phyloP scores from a whole-genome alignment of 2,797 vertebrate species.

The Liparis tanakae region DNA sequence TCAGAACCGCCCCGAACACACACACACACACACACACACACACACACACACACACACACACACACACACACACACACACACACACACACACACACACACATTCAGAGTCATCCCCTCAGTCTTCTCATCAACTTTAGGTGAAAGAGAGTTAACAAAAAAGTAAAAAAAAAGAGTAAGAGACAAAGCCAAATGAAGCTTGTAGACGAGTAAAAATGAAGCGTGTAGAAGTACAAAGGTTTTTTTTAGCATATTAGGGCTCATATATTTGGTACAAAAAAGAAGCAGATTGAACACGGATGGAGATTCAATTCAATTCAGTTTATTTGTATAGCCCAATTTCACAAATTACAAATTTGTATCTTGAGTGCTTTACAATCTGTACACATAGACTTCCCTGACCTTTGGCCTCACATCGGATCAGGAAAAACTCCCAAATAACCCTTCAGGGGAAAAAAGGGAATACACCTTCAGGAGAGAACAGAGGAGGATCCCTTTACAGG shows the following conservation, averaged over 20 bases:
- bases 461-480: too few relatives aligned
- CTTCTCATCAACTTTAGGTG: conserved; percentile 20
- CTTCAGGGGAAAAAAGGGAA: too few relatives aligned
- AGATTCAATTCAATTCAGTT: too few relatives aligned
- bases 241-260: not conserved
- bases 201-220: not conserved
- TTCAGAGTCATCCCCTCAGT: conserved; percentile 17
- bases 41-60: conserved; percentile 5
- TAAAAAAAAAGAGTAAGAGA: not conserved
- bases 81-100: conserved; percentile 5
- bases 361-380: too few relatives aligned
- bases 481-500: too few relatives aligned
- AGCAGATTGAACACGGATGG: conserved; percentile 8
- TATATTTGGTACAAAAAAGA: conserved; percentile 16
- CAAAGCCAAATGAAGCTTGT: conserved; percentile 5
- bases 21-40: conserved; percentile 12
- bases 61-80: conserved; percentile 3
- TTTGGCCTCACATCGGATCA: too few relatives aligned
- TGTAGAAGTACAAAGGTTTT: not conserved
- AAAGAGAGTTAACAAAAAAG: conserved; percentile 11
- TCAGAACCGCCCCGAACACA: conserved; percentile 15
- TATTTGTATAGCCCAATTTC: too few relatives aligned
- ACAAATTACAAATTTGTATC: too few relatives aligned
- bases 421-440: too few relatives aligned
- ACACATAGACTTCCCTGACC: too few relatives aligned